A percentile compares a stretch with the other conserved stretches of the same genome.
phyloP scores from a whole-genome alignment of 1,140 invertebrate genomes.

The Brachionus paranguensis region DNA sequence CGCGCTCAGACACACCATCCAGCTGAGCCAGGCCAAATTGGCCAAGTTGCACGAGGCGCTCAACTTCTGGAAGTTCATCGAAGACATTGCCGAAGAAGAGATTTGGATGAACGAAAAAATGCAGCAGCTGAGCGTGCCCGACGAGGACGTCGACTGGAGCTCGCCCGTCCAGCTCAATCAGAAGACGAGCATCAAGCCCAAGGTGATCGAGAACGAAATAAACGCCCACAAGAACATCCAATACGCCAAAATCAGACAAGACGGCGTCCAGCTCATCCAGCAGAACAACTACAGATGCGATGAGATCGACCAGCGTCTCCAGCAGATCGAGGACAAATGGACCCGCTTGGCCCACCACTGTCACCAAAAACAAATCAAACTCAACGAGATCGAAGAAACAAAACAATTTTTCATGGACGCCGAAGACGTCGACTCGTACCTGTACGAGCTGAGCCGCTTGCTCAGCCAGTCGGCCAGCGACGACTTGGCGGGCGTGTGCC shows the following conservation, averaged over 20 bases:
- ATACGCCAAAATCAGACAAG: neutral
- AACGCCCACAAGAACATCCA: neutral
- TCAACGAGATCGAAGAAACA: neutral
- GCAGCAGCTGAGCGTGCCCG: slow-evolving; percentile 74
- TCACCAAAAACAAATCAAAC: neutral
- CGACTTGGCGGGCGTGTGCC: neutral
- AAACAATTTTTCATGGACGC: slow-evolving; percentile 35
- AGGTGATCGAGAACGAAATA: slow-evolving; percentile 3
- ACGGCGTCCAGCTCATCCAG: neutral
- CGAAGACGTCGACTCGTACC: slow-evolving; percentile 27
- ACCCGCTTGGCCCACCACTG: neutral
- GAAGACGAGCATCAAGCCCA: neutral
- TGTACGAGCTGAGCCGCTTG: slow-evolving; percentile 15
- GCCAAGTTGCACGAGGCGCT: slow-evolving; percentile 86
- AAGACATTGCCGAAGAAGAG: slow-evolving; percentile 99
- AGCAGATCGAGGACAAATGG: neutral
- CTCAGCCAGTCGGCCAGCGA: slow-evolving; percentile 1
- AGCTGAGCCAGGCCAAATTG: slow-evolving; percentile 85
- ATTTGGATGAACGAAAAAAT: slow-evolving; percentile 99
- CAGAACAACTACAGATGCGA: neutral
- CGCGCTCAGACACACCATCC: slow-evolving; percentile 87
- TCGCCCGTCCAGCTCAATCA: neutral
- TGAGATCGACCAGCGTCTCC: neutral
- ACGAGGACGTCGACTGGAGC: slow-evolving; percentile 42
- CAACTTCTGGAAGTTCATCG: slow-evolving; percentile 98